Base-by-base conservation (phyloP, 1,140 invertebrate genomes). In the Penaeus chinensis region DNA sequence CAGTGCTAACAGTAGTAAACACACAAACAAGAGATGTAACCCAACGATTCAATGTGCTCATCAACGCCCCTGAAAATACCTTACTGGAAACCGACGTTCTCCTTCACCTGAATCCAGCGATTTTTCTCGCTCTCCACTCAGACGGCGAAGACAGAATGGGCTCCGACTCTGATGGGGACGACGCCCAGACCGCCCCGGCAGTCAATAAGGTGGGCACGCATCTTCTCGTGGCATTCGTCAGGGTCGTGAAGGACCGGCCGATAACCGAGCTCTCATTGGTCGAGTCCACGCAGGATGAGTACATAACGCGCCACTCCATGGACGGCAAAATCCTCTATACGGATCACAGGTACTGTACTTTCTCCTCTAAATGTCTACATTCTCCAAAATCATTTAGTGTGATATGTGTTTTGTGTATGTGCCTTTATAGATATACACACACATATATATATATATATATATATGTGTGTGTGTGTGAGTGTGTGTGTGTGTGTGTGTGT, bases 281-380 rank as follows among this genome's bases (percentile, higher is more conserved):
- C 60, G 96, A 97, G 90, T 94, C 95, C 3, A 95, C 94, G 79
- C 94, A 95, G 86, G 95, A 97, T 92, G 96, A 97, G 92, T 98
- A 97, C 91, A 94, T 96, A 22, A 97, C 96, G 0, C 93, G 96
- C 32, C 96, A 98, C 92, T 93, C 96, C 47, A 93, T 96, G 27
- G 96, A 97, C 91, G 96, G 96, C 2, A 93, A 95, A 82, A 97
- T 98, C 84, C 95, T 97, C 62, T 95, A 95, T 90, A 95, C 95
- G 86, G 96, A 98, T 92, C 96, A 97, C 89, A 94, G 89, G 89
- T 90, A 27, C 27, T 19, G 3, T 16, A 0, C 20, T 5, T 3
- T 24, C 1, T 80, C 10, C 27, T 60, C 24, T n/a, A 60, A 47
- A 54, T 54, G 10, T 54, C 5, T 54, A 16, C 8, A 0, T 54